phyloP scores from a whole-genome alignment of 1,140 invertebrate genomes.

The Sitophilus oryzae region DNA sequence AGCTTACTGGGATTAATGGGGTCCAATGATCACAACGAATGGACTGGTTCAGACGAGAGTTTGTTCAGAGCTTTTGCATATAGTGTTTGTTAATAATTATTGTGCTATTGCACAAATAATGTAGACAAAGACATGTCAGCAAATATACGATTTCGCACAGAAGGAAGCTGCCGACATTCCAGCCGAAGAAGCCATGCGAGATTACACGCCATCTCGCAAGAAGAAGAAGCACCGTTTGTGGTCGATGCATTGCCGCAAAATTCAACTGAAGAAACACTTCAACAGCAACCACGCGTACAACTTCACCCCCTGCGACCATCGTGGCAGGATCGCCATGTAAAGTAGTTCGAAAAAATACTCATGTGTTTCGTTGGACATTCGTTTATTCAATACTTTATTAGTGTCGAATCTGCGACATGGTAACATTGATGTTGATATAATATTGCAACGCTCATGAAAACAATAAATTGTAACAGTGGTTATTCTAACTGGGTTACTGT shows the following conservation, averaged over 20 bases:
- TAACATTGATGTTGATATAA: too few species aligned
- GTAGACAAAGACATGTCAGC: conserved; percentile 88
- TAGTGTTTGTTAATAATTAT: conserved; percentile 90
- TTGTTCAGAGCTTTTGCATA: conserved; percentile 84
- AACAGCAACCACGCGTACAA: conserved; percentile 71
- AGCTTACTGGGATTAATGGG: conserved; percentile 49
- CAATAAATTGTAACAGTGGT: too few species aligned
- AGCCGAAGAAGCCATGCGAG: conserved; percentile 66
- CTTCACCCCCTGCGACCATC: conserved; percentile 93
- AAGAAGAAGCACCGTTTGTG: conserved; percentile 93
- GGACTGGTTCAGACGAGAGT: conserved; percentile 92
- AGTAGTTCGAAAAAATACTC: too few species aligned
- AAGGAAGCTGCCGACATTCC: conserved; percentile 79
- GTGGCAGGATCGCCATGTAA: too few species aligned
- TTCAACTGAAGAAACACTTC: conserved; percentile 88
- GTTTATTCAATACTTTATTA: too few species aligned
- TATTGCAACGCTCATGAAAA: too few species aligned
- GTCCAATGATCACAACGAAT: conserved; percentile 54
- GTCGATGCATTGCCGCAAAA: conserved; percentile 93
- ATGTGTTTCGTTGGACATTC: too few species aligned
- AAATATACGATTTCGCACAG: conserved; percentile 88
- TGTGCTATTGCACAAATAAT: conserved; percentile 90
- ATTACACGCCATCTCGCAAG: conserved; percentile 82
- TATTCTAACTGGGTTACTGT: too few species aligned
- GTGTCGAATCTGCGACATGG: too few species aligned